Evolutionary conservation across 2,113 vertebrate species (phyloP), one percentile per base, ranked within the genome.

Genomic region (Mus musculus): DNA sequence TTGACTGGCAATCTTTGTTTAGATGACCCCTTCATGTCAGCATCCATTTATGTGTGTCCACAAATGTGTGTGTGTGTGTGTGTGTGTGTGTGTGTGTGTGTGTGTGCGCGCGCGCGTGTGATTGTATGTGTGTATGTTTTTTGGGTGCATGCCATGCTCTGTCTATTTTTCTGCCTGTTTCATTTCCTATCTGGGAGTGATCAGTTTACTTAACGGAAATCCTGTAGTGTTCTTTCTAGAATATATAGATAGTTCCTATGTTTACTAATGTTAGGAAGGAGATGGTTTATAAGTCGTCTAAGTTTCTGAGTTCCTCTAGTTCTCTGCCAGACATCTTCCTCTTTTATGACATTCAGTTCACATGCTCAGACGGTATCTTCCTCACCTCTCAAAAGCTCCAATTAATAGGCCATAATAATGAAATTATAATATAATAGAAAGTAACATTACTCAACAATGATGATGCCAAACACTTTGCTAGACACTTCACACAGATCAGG

Each of bases 381-480:
- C 20, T 42, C 7, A 75, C 26, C 19, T 81, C 22, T 77, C 46
- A 65, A 96, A 65, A 11, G 7, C 13, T 3, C 12, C 4, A 30
- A 13, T 81, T 13, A 88, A 65, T 39, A 52, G 46, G 3, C 11
- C 24, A 33, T 76, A 49, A 80, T 72, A 88, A 88, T 49, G 28
- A 90, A 88, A 54, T 77, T 12, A 52, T 71, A 49, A 77, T 75
- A 26, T 76, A 76, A 85, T 46, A 30, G 52, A 85, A 93, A 89
- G n/a, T 88, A 92, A 71, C 46, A 17, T 39, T 90, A 75, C 26
- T 96, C 94, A 89, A 4, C n/a, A 49, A 7, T 59, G n/a, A 59
- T 90, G 2, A 33, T 81, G 82, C 22, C 49, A 95, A 63, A 3
- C 10, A 11, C 39, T 65, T 87, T 87, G 22, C 9, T 82, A 24